Evolutionary conservation across 2,888 invertebrate species (phyloP).

Genomic region (Meteorus cinctellus): DNA sequence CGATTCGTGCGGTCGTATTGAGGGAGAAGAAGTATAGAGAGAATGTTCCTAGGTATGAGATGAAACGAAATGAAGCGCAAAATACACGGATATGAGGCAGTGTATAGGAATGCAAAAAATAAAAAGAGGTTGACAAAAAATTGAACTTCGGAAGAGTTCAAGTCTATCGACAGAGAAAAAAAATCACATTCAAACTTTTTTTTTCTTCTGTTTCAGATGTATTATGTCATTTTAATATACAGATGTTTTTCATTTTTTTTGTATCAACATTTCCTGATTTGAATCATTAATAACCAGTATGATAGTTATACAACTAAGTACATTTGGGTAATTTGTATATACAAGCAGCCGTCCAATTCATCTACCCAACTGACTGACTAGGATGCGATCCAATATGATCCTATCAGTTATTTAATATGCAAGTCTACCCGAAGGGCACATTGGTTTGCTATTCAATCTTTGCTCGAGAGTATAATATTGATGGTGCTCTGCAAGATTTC

Average conservation of each 20-base stretch:
- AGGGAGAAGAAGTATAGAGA: conserved; percentile 18
- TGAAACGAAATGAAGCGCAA: conserved; percentile 15
- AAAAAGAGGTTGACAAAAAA: not conserved
- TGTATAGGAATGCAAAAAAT: conserved; percentile 1
- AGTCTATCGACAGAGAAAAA: too few relatives aligned
- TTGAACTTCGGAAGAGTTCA: not conserved
- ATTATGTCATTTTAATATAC: too few relatives aligned
- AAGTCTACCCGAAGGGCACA: not conserved
- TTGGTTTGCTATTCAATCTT: not conserved
- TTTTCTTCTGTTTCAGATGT: too few relatives aligned
- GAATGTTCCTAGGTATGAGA: conserved; percentile 8
- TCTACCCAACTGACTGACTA: not conserved
- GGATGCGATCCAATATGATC: not conserved
- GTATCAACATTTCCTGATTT: too few relatives aligned
- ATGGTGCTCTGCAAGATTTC: not conserved
- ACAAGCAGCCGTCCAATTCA: not conserved
- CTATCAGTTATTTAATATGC: not conserved
- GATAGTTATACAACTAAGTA: not conserved
- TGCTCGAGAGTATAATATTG: not conserved
- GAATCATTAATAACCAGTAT: not conserved
- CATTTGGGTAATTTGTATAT: conserved; percentile 26
- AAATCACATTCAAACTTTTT: too few relatives aligned
- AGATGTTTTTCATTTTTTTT: too few relatives aligned
- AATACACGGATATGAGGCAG: conserved; percentile 15
- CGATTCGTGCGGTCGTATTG: conserved; percentile 14